Evolutionary conservation across 2,888 invertebrate species (phyloP).

Genomic region (Cylloceria caligata): DNA sequence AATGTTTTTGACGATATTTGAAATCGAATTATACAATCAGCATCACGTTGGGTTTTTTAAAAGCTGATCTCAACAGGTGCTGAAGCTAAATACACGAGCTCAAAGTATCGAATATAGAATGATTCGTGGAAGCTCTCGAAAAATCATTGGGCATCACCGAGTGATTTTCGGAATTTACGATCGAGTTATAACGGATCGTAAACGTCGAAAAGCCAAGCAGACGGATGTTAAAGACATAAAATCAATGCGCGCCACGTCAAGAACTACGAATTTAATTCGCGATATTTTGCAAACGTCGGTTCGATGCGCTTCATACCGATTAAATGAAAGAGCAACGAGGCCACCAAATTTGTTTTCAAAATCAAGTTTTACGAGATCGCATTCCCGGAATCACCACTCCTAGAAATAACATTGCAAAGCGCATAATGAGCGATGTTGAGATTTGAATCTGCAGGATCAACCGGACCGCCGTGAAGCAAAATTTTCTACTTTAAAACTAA

Average conservation of each 20-base stretch:
- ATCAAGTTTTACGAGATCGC: constrained; percentile 64
- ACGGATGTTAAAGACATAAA: constrained; percentile 65
- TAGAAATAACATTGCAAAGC: neutral
- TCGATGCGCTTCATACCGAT: constrained; percentile 17
- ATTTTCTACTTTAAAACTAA: neutral
- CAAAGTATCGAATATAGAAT: constrained; percentile 17
- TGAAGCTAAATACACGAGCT: neutral
- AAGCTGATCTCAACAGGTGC: constrained; percentile 1
- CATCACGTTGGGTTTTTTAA: neutral
- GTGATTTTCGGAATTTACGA: constrained; percentile 52
- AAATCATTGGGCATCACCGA: constrained; percentile 47
- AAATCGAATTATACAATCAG: neutral
- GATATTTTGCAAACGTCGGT: constrained; percentile 33
- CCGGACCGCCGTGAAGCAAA: neutral
- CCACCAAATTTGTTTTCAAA: constrained; percentile 68
- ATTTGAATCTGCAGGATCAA: neutral
- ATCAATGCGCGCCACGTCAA: constrained; percentile 44
- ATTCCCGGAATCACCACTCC: neutral
- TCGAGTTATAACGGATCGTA: constrained; percentile 16
- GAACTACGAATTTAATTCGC: constrained; percentile 35
- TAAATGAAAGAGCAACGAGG: constrained; percentile 31
- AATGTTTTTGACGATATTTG: neutral
- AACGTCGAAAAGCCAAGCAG: constrained; percentile 28
- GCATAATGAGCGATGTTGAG: neutral
- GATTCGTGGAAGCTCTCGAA: constrained; percentile 28